phyloP scores from a whole-genome alignment of 2,797 vertebrate genomes.

The Dermochelys coriacea region DNA sequence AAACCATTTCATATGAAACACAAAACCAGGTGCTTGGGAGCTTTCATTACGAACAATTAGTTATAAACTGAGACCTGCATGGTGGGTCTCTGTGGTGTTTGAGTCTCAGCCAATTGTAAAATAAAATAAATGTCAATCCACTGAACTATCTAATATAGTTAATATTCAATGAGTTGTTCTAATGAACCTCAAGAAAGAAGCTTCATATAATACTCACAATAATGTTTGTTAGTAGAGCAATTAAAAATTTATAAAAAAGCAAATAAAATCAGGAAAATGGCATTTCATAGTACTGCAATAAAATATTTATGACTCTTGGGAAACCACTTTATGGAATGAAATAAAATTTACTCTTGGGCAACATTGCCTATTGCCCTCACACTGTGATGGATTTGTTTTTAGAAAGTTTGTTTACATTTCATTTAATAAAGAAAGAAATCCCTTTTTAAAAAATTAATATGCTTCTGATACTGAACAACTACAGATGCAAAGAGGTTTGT shows the following conservation, averaged over 20 bases:
- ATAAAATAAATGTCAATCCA: constrained; percentile 52
- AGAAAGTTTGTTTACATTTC: constrained; percentile 50
- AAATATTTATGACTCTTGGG: constrained; percentile 36
- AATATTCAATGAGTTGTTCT: constrained; percentile 34
- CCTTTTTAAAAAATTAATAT: not conserved
- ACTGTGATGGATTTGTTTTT: not conserved
- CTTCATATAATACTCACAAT: constrained; percentile 10
- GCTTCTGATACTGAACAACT: not conserved
- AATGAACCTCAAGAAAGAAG: not conserved
- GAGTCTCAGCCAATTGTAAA: constrained; percentile 32
- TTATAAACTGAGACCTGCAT: constrained; percentile 55
- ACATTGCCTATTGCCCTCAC: not conserved
- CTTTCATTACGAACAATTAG: constrained; percentile 75
- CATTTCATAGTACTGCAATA: constrained; percentile 18
- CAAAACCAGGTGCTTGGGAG: constrained; percentile 77
- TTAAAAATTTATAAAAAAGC: constrained; percentile 4
- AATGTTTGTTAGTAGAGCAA: not conserved
- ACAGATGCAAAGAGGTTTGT: not conserved
- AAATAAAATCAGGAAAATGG: not conserved
- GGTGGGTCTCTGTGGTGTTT: constrained; percentile 52
- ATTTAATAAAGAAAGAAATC: constrained; percentile 25
- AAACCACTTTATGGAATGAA: constrained; percentile 21
- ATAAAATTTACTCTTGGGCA: not conserved
- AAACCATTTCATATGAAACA: constrained; percentile 77
- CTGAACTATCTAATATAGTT: not conserved